phyloP scores from a whole-genome alignment of 2,113 vertebrate genomes.

The Porphyrio hochstetteri region DNA sequence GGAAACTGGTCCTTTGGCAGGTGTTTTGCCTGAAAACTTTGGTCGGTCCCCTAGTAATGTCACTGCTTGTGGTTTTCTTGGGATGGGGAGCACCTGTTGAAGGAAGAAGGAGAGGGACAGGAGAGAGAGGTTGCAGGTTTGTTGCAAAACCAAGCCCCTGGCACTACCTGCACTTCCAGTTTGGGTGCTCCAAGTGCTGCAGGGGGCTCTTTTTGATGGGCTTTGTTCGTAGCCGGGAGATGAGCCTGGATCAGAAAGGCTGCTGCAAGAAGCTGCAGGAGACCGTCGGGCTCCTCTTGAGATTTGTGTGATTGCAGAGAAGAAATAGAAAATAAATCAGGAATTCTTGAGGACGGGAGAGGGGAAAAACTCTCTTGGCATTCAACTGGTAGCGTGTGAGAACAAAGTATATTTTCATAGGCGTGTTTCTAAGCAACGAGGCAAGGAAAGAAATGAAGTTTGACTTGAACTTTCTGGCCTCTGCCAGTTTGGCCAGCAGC shows the following conservation, averaged over 20 bases:
- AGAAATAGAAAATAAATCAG: conserved; percentile 58
- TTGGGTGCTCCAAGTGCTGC: not conserved
- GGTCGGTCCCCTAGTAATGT: not conserved
- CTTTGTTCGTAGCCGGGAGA: not conserved
- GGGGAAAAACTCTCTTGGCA: conserved; percentile 52
- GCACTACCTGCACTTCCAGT: conserved; percentile 35
- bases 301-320: conserved; percentile 1
- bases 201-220: not conserved
- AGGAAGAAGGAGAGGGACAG: not conserved
- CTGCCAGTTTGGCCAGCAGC: conserved; percentile 52
- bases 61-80: not conserved
- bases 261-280: not conserved
- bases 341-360: conserved; percentile 66
- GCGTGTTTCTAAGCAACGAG: conserved; percentile 73
- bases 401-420: conserved; percentile 75
- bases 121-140: not conserved
- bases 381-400: conserved; percentile 47
- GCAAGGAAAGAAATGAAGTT: conserved; percentile 70
- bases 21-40: not conserved
- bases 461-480: conserved; percentile 69
- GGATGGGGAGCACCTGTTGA: not conserved
- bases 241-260: not conserved
- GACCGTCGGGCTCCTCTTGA: not conserved
- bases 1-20: conserved; percentile 28
- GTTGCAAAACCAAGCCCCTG: not conserved